Evolutionary conservation across 2,888 invertebrate genomes (phyloP).

Genomic region (Hirtodrosophila trivittata): DNA sequence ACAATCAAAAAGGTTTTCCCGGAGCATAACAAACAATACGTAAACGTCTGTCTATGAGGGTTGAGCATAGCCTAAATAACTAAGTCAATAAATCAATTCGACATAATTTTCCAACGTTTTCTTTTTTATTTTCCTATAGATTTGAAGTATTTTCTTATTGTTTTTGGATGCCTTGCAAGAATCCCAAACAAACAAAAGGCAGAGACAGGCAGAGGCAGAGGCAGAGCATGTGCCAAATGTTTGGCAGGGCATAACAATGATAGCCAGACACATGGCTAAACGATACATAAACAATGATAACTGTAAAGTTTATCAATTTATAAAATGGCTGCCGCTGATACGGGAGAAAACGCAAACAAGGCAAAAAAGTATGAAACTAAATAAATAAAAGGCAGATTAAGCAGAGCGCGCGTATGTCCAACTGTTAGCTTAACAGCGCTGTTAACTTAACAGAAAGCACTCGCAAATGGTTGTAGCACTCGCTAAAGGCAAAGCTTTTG

Average conservation of each 20-base stretch:
- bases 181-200: conserved; percentile 72
- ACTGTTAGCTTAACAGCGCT: too few relatives aligned
- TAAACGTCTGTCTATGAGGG: conserved; percentile 59
- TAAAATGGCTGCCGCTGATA: conserved; percentile 62
- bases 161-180: conserved; percentile 39
- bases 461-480: conserved; percentile 23
- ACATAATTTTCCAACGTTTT: conserved; percentile 70
- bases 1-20: conserved; percentile 34
- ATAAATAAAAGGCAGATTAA: conserved; percentile 5
- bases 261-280: conserved; percentile 39
- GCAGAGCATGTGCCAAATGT: conserved; percentile 49
- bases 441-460: conserved; percentile 42
- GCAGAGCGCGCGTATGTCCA: too few relatives aligned
- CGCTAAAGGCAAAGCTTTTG: conserved; percentile 38
- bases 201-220: conserved; percentile 14
- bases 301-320: conserved; percentile 76
- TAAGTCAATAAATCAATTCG: conserved; percentile 79
- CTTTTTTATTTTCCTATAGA: conserved; percentile 34
- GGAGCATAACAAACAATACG: conserved; percentile 31
- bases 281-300: conserved; percentile 76
- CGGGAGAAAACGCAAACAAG: conserved; percentile 5
- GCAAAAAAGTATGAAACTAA: conserved; percentile 6
- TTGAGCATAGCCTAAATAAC: conserved; percentile 67
- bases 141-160: conserved; percentile 42
- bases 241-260: conserved; percentile 52